Conservation (phyloP, 2,888 invertebrate genomes). For the Cotesia congregata region DNA sequence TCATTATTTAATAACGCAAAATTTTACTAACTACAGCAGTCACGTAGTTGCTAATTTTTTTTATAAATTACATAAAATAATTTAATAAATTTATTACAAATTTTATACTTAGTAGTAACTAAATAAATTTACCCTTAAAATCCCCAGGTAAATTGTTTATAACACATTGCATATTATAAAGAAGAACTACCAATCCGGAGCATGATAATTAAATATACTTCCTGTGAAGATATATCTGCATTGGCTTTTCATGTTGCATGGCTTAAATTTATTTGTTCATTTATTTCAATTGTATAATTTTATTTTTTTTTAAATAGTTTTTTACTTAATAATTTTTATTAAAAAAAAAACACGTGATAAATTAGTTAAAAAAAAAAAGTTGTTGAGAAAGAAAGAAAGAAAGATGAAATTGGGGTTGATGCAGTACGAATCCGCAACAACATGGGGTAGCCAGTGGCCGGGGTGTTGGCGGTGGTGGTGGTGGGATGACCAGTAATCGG, state of each 20-base stretch:
- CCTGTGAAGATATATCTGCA: slow-evolving; percentile 43
- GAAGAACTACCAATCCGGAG: slow-evolving; percentile 42
- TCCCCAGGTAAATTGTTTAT: slow-evolving; percentile 58
- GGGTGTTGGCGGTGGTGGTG: slow-evolving; percentile 1
- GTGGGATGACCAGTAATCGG: slow-evolving; percentile 42
- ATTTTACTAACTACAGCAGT: too few relatives aligned
- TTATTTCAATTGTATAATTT: neutral
- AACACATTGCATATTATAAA: slow-evolving; percentile 51
- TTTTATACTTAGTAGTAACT: neutral
- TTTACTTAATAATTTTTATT: neutral
- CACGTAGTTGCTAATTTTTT: too few relatives aligned
- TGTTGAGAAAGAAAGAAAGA: slow-evolving; percentile 44
- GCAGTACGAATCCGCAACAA: slow-evolving; percentile 63
- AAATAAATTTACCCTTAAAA: neutral
- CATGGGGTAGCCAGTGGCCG: slow-evolving; percentile 49
- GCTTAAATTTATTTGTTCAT: slow-evolving; percentile 31
- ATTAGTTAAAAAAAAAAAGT: slow-evolving; percentile 14
- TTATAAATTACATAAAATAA: neutral
- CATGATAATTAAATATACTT: slow-evolving; percentile 52
- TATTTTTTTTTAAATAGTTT: neutral
- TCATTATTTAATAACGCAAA: too few relatives aligned
- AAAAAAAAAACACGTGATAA: slow-evolving; percentile 15
- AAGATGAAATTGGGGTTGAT: slow-evolving; percentile 58
- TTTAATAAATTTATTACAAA: neutral
- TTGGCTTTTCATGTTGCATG: slow-evolving; percentile 49